A percentile compares a stretch with the other conserved stretches of the same genome.
Conservation (phyloP, 2,888 invertebrate species). For the Drosophila planitibia region DNA sequence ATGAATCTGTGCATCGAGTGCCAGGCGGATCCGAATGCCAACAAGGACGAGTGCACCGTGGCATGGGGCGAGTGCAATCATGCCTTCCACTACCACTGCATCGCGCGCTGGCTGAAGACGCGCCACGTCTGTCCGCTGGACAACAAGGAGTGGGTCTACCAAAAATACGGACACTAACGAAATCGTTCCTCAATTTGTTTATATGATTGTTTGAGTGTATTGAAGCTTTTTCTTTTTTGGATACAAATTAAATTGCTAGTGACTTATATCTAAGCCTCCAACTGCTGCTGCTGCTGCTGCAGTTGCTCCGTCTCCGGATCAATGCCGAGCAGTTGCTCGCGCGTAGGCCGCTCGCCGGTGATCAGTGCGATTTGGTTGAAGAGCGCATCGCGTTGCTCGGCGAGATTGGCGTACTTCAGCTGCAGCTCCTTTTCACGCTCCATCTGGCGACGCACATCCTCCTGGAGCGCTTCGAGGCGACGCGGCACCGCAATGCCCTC, state of each 20-base stretch:
- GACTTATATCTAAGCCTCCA: constrained; percentile 16
- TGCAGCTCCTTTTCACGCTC: constrained; percentile 96
- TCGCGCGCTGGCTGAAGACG: constrained; percentile 99
- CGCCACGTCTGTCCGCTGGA: constrained; percentile 99
- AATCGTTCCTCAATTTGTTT: not conserved
- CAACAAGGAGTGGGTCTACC: constrained; percentile 99
- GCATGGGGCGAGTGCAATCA: constrained; percentile 99
- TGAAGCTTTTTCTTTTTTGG: constrained; percentile 17
- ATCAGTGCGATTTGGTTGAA: constrained; percentile 58
- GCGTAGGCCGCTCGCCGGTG: constrained; percentile 55
- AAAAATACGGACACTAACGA: constrained; percentile 91
- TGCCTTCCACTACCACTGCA: constrained; percentile 99
- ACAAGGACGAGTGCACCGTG: constrained; percentile 99
- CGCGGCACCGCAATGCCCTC: constrained; percentile 96
- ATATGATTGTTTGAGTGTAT: constrained; percentile 22
- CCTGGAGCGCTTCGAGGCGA: constrained; percentile 94
- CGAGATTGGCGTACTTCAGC: constrained; percentile 91
- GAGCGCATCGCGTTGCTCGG: constrained; percentile 87
- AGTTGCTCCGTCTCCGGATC: constrained; percentile 28
- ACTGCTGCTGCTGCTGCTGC: constrained; percentile 2
- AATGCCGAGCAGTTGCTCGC: constrained; percentile 42
- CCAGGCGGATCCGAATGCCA: constrained; percentile 98
- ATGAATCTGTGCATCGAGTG: constrained; percentile 99
- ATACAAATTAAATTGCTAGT: constrained; percentile 20
- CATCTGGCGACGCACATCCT: constrained; percentile 96